Conservation (phyloP, 2,888 invertebrate species). For the Pollenia griseotomentosa region DNA sequence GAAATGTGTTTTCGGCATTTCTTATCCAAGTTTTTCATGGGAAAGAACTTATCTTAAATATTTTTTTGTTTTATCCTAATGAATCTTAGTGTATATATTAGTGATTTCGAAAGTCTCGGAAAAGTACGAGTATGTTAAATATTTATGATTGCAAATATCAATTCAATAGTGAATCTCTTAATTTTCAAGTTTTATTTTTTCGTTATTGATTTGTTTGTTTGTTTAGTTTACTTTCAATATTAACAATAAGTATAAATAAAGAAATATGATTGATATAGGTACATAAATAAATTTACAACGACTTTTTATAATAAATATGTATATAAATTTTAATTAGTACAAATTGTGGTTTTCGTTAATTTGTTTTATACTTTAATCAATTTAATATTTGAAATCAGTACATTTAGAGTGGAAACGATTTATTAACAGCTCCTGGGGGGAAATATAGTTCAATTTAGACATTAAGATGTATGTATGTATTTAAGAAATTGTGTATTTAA, state of each 20-base stretch:
- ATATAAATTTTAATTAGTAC: conserved; percentile 1
- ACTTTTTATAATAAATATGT: background rate
- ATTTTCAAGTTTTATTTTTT: conserved; percentile 1
- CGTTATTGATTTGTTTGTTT: background rate
- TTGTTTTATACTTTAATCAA: background rate
- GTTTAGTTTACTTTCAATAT: background rate
- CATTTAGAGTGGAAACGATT: conserved; percentile 13
- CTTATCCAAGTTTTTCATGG: no score
- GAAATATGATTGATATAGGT: background rate
- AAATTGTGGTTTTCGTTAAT: background rate
- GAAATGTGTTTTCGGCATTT: no score
- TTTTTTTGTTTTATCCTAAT: no score
- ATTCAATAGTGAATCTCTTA: background rate
- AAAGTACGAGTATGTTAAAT: background rate
- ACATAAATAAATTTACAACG: background rate
- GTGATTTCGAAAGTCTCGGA: background rate
- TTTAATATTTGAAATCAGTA: conserved; percentile 10
- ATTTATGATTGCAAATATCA: background rate
- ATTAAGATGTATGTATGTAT: no score
- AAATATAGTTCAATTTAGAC: background rate
- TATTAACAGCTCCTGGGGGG: background rate
- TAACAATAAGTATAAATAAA: background rate
- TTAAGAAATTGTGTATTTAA: no score
- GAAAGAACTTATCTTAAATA: no score
- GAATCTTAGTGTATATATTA: no score